Percentiles rank a stretch among this genome's conserved stretches.
These are phyloP conservation scores for Leuctra nigra DNA, from an alignment of 2,888 invertebrate species.

Conservation along the genomic window DNA sequence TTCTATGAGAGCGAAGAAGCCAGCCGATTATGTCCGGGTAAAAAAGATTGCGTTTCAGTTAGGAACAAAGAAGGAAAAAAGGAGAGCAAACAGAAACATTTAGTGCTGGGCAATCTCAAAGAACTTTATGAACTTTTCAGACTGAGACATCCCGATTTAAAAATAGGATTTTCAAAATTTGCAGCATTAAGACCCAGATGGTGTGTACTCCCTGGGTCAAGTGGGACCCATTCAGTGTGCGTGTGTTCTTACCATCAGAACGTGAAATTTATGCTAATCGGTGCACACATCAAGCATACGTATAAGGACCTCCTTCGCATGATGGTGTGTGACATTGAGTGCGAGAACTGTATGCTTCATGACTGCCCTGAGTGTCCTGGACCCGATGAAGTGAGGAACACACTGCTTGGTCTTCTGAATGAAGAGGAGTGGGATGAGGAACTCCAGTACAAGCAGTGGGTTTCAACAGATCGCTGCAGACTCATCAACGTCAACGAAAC, in stretches of 20 bases:
- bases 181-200: slow-evolving; percentile 17
- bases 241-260: slow-evolving; percentile 24
- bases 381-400: neutral
- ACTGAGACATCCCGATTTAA: slow-evolving; percentile 9
- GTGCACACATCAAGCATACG: slow-evolving; percentile 7
- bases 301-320: neutral
- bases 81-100: slow-evolving; percentile 20
- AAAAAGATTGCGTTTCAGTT: slow-evolving; percentile 25
- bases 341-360: neutral
- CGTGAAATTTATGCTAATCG: slow-evolving; percentile 21
- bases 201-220: slow-evolving; percentile 21
- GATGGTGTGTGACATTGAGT: neutral
- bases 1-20: slow-evolving; percentile 26
- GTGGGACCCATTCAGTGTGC: slow-evolving; percentile 24
- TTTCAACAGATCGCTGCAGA: slow-evolving; percentile 10
- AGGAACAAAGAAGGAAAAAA: slow-evolving; percentile 8
- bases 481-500: slow-evolving; percentile 2
- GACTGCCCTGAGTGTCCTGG: slow-evolving; percentile 10
- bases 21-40: slow-evolving; percentile 23
- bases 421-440: neutral
- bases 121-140: slow-evolving; percentile 19
- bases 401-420: neutral
- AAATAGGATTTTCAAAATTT: slow-evolving; percentile 24
- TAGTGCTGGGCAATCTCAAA: slow-evolving; percentile 19
- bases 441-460: slow-evolving; percentile 4